A percentile compares a stretch with the other conserved stretches of the same genome.
phyloP scores from a whole-genome alignment of 2,113 vertebrate species.

The Ginglymostoma cirratum region DNA sequence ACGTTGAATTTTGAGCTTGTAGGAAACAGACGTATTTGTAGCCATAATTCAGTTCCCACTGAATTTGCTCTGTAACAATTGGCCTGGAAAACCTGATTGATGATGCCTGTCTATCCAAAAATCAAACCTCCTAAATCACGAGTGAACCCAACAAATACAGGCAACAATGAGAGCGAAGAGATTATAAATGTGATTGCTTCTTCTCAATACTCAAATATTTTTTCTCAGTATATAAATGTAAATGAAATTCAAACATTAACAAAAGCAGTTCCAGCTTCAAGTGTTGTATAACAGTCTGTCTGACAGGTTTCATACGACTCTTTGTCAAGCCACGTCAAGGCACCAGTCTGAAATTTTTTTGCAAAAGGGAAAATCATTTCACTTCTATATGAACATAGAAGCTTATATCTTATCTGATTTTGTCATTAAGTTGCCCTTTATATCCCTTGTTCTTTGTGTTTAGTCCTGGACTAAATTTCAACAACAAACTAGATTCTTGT shows the following conservation, averaged over 20 bases:
- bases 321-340: not conserved
- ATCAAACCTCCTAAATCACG: not conserved
- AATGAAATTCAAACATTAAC: not conserved
- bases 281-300: not conserved
- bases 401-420: not conserved
- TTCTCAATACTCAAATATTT: not conserved
- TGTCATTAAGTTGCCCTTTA: not conserved
- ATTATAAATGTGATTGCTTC: not conserved
- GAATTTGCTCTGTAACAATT: not conserved
- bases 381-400: not conserved
- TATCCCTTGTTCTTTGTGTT: not conserved
- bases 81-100: not conserved
- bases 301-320: not conserved
- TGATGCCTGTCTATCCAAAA: not conserved
- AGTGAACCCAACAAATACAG: not conserved
- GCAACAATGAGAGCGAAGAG: not conserved
- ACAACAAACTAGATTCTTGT: not conserved
- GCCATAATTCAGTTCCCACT: not conserved
- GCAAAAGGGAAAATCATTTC: not conserved
- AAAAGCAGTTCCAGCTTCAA: not conserved
- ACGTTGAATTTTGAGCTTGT: not conserved
- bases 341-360: not conserved
- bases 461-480: not conserved
- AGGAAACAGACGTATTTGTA: not conserved
- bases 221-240: not conserved